These are phyloP conservation scores for Columba janthina DNA, from an alignment of 2,113 vertebrate genomes.

Conservation along the genomic window DNA sequence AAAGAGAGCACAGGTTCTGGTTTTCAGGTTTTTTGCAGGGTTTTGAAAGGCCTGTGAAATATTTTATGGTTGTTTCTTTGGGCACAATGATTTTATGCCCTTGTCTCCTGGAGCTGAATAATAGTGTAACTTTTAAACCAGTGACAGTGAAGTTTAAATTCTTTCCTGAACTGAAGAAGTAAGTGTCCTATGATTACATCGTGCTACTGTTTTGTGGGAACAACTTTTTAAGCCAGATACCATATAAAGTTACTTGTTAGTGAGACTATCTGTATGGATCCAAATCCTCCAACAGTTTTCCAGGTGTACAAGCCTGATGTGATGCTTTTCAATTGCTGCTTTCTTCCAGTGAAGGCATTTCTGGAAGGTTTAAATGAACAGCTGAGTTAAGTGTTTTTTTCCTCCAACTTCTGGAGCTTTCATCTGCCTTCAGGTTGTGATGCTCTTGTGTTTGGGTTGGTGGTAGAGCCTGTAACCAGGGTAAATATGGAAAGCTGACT, in stretches of 20 bases:
- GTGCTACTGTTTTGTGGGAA: not conserved
- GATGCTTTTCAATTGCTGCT: not conserved
- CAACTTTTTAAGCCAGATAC: not conserved
- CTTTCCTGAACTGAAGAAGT: not conserved
- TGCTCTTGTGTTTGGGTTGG: not conserved
- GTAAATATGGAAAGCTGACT: not conserved
- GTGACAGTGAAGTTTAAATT: not conserved
- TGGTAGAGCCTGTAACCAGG: not conserved
- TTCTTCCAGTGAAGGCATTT: not conserved
- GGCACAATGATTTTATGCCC: not conserved
- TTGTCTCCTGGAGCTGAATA: not conserved
- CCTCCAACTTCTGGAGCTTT: not conserved
- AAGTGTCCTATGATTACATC: not conserved
- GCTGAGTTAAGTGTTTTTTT: not conserved
- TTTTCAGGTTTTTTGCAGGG: not conserved
- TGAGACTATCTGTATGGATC: not conserved
- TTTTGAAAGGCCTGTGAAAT: not conserved
- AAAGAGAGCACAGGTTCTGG: not conserved
- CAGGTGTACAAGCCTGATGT: not conserved
- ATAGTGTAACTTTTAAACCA: not conserved
- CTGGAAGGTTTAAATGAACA: not conserved
- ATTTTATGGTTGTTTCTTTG: not conserved
- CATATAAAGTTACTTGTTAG: not conserved
- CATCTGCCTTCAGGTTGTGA: not conserved
- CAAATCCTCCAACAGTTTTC: not conserved